Conservation (phyloP, 1,140 invertebrate genomes). For the Bemisia tabaci region DNA sequence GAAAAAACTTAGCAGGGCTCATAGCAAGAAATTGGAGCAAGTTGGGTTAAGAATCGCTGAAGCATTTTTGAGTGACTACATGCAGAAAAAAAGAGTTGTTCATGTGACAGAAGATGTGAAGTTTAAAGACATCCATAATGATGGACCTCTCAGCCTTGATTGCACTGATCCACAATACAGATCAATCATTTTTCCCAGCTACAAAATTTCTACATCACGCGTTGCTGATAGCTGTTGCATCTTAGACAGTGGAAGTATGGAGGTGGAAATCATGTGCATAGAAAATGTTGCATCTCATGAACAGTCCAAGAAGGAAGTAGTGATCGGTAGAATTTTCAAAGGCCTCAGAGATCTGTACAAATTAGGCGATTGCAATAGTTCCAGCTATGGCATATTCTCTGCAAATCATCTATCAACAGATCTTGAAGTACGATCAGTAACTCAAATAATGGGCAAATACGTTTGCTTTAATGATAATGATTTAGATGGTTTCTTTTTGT, state of each 20-base stretch:
- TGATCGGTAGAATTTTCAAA: slow-evolving; percentile 4
- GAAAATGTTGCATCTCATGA: no score
- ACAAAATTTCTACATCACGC: background rate
- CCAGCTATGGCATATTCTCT: no score
- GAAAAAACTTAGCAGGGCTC: slow-evolving; percentile 23
- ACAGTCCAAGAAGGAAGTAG: background rate
- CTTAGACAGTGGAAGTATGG: background rate
- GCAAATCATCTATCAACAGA: no score
- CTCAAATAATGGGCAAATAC: no score
- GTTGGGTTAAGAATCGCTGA: slow-evolving; percentile 20
- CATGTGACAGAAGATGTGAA: background rate
- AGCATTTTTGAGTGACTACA: background rate
- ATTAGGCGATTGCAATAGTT: no score
- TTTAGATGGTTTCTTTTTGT: no score
- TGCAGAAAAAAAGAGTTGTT: background rate
- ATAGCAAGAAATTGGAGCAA: slow-evolving; percentile 23
- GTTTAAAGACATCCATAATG: background rate
- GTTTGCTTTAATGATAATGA: no score
- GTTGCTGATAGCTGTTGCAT: slow-evolving; percentile 5
- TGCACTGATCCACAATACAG: slow-evolving; percentile 8
- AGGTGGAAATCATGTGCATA: slow-evolving; percentile 5
- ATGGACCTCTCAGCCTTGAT: slow-evolving; percentile 1
- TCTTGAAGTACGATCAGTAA: no score
- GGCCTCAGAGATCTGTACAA: slow-evolving; percentile 1
- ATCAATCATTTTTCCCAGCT: background rate